phyloP scores from a whole-genome alignment of 2,113 vertebrate species.

The Bambusicola thoracicus region DNA sequence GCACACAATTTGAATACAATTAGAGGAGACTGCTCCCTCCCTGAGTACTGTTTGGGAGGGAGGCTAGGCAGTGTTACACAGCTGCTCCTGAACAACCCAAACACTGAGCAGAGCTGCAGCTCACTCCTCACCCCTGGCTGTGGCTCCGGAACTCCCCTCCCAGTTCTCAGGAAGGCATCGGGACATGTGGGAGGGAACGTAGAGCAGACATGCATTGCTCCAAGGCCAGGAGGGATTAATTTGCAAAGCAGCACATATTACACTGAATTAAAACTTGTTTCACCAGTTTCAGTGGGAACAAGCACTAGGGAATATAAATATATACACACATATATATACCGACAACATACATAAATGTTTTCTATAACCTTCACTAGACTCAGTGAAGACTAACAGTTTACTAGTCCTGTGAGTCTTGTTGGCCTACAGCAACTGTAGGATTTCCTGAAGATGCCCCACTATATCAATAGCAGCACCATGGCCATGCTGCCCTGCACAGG shows the following conservation, averaged over 20 bases:
- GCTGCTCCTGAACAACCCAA: background rate
- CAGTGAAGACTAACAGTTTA: background rate
- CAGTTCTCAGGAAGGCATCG: background rate
- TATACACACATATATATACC: too few relatives aligned
- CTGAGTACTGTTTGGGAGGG: rapidly evolving
- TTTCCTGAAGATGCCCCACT: background rate
- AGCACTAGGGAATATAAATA: background rate
- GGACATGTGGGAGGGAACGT: background rate
- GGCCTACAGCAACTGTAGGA: too few relatives aligned
- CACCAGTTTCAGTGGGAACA: background rate
- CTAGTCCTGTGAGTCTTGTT: too few relatives aligned
- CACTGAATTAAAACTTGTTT: background rate
- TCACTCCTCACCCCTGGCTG: background rate
- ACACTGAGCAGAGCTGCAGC: background rate
- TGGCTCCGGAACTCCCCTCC: background rate
- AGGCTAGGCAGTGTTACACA: background rate
- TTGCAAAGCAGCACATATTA: background rate
- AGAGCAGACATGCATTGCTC: background rate
- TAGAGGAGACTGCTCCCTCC: background rate
- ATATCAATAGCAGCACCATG: background rate
- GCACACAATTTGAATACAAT: background rate
- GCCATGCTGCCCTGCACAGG: background rate
- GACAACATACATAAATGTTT: background rate
- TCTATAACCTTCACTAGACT: background rate
- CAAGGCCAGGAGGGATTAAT: background rate